phyloP scores from a whole-genome alignment of 2,797 vertebrate genomes.

The Adelosebastes latens region DNA sequence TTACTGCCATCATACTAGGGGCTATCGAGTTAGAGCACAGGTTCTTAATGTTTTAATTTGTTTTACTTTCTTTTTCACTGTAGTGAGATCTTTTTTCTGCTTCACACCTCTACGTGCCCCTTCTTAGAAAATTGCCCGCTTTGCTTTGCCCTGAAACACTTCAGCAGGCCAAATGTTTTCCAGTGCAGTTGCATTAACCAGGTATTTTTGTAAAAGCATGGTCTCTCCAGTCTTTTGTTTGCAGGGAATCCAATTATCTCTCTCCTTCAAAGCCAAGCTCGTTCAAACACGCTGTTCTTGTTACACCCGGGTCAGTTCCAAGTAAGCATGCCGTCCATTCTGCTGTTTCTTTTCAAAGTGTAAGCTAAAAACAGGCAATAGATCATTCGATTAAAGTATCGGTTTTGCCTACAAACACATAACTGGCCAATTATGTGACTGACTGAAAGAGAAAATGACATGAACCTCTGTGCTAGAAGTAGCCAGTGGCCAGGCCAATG shows the following conservation, averaged over 20 bases:
- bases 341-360: constrained; percentile 48
- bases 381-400: constrained; percentile 44
- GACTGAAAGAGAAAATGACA: background rate
- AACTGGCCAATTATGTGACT: constrained; percentile 4
- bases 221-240: constrained; percentile 3
- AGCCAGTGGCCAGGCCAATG: background rate
- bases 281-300: constrained; percentile 45
- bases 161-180: constrained; percentile 6
- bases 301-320: constrained; percentile 25
- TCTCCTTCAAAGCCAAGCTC: constrained; percentile 5
- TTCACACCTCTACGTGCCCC: background rate
- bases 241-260: constrained; percentile 33
- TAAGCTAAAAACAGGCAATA: constrained; percentile 42
- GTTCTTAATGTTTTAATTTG: background rate
- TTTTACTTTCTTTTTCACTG: background rate
- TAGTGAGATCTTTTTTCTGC: background rate
- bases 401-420: constrained; percentile 2
- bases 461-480: background rate
- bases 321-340: constrained; percentile 17
- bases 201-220: background rate
- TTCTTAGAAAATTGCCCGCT: background rate
- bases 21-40: background rate
- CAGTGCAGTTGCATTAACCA: background rate
- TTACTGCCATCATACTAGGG: background rate
- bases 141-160: background rate